Base-by-base conservation (phyloP, 2,797 vertebrate species). In the Lithobates sylvaticus region DNA sequence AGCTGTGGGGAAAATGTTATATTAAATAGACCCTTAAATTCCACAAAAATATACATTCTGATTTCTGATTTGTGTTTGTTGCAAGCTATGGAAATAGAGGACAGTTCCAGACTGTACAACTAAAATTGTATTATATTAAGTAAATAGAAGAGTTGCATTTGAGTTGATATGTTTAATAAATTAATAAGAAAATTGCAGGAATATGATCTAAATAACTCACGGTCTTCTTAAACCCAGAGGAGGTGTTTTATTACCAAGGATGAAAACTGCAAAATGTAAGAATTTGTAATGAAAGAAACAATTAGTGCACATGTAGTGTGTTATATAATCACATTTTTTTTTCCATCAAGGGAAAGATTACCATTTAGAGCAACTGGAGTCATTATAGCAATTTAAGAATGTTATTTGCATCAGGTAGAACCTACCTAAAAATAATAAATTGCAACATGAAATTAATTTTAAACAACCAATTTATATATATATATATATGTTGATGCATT, bases 251-350 rank as follows among this genome's bases (percentile, higher is more conserved):
- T 64, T 71, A 78, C 76, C n/a, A 78, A 29, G 6, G 71, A n/a
- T 42, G 50, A 69, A 72, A 44, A 32, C 50, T 61, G 54, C 36
- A 71, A 78, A 68, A 76, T 42, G 77, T 42, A 71, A 70, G 9
- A 72, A 71, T 4, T 68, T 7, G 16, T 64, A 72, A 58, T 42
- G 71, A 78, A 84, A 36, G 26, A 84, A 61, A 36, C 75, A 72
- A 84, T 84, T 84, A 84, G 75, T 72, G 34, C 9, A 44, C 16
- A 70, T 29, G 50, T 21, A 23, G n/a, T 84, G 67, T 78, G 54
- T 78, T 84, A 61, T 18, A 61, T 61, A 29, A 78, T 78, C 74
- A 69, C 15, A 69, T 23, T 44, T 34, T 77, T 34, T 77, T 67
- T 84, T 83, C 34, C 47, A 84, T 61, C 72, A 78, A 69, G 23